Conservation (phyloP, 2,888 invertebrate species). For the Amphipyra berbera region DNA sequence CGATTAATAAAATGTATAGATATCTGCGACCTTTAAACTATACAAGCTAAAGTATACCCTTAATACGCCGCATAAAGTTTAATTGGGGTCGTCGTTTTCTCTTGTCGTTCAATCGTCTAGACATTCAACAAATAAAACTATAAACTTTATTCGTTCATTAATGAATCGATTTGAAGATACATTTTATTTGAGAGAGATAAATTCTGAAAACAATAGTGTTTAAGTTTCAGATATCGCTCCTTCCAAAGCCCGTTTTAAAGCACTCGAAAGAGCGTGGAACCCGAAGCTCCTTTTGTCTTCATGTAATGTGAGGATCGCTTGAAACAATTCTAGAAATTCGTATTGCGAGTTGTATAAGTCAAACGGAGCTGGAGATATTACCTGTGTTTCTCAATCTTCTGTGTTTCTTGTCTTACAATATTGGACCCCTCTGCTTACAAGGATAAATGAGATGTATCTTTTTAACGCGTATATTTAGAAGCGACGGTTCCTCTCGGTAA, state of each 20-base stretch:
- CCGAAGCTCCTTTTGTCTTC: conserved; percentile 51
- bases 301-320: conserved; percentile 45
- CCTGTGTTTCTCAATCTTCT: conserved; percentile 23
- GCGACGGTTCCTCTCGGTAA: too few species aligned
- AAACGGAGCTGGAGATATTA: conserved; percentile 26
- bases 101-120: conserved; percentile 35
- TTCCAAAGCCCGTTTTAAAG: conserved; percentile 23
- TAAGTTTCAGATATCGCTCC: conserved; percentile 34
- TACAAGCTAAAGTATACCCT: background rate
- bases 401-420: background rate
- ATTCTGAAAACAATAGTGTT: conserved; percentile 31
- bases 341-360: conserved; percentile 43
- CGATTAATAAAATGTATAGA: too few species aligned
- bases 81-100: conserved; percentile 5
- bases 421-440: background rate
- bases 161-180: conserved; percentile 39
- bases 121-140: conserved; percentile 40
- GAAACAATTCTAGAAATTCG: conserved; percentile 48
- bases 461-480: too few species aligned
- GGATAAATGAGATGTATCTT: too few species aligned
- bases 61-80: conserved; percentile 5
- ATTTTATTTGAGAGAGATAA: conserved; percentile 20
- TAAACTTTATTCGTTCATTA: conserved; percentile 27
- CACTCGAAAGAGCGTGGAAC: conserved; percentile 35
- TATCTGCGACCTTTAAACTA: too few species aligned